Evolutionary conservation across 2,113 vertebrate genomes (phyloP).

Genomic region (Gymnarchus niloticus): DNA sequence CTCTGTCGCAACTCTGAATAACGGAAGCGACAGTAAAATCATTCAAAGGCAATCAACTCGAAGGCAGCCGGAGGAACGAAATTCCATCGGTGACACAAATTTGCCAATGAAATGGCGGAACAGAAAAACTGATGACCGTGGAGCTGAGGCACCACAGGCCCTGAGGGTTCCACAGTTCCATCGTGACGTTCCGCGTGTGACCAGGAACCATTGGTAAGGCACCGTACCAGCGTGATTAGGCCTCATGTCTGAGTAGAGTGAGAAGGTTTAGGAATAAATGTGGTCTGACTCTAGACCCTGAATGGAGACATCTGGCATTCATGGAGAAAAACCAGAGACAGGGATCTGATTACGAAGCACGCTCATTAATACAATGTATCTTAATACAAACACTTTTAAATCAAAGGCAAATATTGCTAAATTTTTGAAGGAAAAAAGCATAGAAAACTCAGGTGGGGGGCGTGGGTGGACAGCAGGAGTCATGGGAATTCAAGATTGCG

Average conservation of each 20-base stretch:
- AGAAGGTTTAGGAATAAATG: conserved; percentile 25
- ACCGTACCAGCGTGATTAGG: neutral
- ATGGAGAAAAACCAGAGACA: conserved; percentile 39
- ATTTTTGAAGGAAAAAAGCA: conserved; percentile 34
- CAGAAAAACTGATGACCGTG: neutral
- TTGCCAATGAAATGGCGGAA: neutral
- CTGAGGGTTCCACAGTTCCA: neutral
- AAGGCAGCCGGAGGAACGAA: neutral
- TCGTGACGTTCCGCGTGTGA: no score
- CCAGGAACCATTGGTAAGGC: neutral
- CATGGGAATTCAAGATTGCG: conserved; percentile 66
- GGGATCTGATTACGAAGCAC: conserved; percentile 23
- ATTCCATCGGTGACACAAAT: neutral
- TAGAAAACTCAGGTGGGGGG: conserved; percentile 58
- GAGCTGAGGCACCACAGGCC: neutral
- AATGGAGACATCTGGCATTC: conserved; percentile 42
- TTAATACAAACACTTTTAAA: conserved; percentile 43
- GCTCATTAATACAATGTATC: conserved; percentile 35
- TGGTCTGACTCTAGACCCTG: conserved; percentile 27
- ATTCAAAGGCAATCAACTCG: neutral
- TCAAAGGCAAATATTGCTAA: conserved; percentile 35
- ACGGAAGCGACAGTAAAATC: neutral
- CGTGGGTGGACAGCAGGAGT: conserved; percentile 64
- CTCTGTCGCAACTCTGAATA: neutral
- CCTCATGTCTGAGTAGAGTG: neutral